Evolutionary conservation across 1,140 invertebrate genomes (phyloP), one percentile per base, ranked within the genome.

Genomic region (Megalopta genalis): DNA sequence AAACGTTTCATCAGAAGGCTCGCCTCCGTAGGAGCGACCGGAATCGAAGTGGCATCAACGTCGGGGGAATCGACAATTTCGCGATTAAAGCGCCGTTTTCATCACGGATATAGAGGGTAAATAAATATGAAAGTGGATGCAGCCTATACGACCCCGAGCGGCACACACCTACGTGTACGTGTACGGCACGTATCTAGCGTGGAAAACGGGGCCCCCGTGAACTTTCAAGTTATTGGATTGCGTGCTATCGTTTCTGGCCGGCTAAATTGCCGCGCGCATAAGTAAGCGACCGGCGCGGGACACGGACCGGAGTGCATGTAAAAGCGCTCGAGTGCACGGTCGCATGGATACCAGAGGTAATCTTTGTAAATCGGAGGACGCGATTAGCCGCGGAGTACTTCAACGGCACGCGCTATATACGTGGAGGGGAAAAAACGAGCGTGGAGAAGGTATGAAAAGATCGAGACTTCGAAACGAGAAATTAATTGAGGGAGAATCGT

Each of bases 221-320:
- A 57, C 54, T 57, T 57, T n/a, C 54, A n/a, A 57, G 54, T 57
- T 57, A 57, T 57, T 57, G 21, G 54, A 57, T 57, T 57, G 54
- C 54, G 54, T 57, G 54, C 54, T 9, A 57, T 57, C 54, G 54
- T n/a, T 57, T 21, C 4, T n/a, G 54, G 8, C n/a, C 21, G 54
- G 9, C n/a, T 57, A n/a, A 57, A 57, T 57, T 57, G 54, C 54
- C 54, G 21, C 8, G 54, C 21, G 54, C 54, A n/a, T 57, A 57
- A 57, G 54, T 57, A 57, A 57, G 54, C 54, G n/a, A 57, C 21
- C 54, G 54, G n/a, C 21, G 8, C 21, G n/a, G 54, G 54, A 57
- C n/a, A 57, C 21, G n/a, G 54, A n/a, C 6, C 18, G 18, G 4
- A 52, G 49, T 52, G 18, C 16, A 52, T 52, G 54, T 9, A n/a